Base-by-base conservation (phyloP, 2,113 vertebrate species). In the Synchiropus splendidus region DNA sequence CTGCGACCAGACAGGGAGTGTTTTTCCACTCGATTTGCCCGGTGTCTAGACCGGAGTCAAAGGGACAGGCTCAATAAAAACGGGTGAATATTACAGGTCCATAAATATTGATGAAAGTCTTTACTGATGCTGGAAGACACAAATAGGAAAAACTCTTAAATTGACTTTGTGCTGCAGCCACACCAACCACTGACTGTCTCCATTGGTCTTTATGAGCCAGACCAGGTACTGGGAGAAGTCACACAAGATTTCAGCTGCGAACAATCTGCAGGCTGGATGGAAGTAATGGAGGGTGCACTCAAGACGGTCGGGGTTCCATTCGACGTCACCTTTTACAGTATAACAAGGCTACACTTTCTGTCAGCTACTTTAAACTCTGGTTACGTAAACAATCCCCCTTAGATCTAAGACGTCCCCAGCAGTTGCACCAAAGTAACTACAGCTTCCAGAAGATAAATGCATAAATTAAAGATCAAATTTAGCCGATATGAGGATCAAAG, bases 1-100 rank as follows among this genome's bases (percentile, higher is more conserved):
- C 65, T 60, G 61, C 42, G 55, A 52, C 2, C 43, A 64, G 71
- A 67, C 67, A 50, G 58, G 14, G 27, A 70, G 64, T 12, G 37
- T 67, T 69, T 74, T 72, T 70, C 69, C 58, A 70, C 55, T 77
- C 66, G 72, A 54, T 75, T 78, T 77, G 72, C 63, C 54, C 67
- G 65, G 59, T 10, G 64, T 84, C 75, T 73, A 70, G 74, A 77
- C 61, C 52, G 36, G 47, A 48, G 66, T 68, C 68, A 68, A 69
- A 51, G 54, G 55, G 67, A 59, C 61, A 27, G 56, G 49, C 39
- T 62, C 45, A 61, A 58, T 67, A 66, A 68, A 64, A 67, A 70
- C 42, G 43, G 42, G 48, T 49, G 14, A 63, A 18, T 33, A 27
- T 27, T 27, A 43, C 4, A 46, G 50, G 65, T 57, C 66, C 57